Evolutionary conservation across 2,888 invertebrate genomes (phyloP), one percentile per base, ranked within the genome.

Genomic region (Calliphora vomitoria): DNA sequence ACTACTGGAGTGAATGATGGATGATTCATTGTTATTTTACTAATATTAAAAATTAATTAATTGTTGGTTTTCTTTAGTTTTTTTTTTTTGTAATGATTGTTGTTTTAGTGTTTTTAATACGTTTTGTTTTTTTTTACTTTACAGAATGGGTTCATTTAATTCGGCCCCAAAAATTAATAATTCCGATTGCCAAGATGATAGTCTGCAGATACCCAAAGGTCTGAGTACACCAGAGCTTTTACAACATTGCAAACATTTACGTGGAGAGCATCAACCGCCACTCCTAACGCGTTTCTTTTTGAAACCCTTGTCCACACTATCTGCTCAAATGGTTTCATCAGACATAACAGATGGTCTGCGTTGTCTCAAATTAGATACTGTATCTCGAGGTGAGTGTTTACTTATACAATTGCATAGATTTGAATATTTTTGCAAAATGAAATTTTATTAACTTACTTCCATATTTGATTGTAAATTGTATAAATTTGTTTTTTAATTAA

Each of bases 111-210:
- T 13, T 66, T 47, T 55, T 11, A 55, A 55, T 8, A 8, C n/a
- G 50, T 44, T 44, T 44, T 13, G 4, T 3, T 20, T 68, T 47
- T 69, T 79, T 84, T 94, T 94, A 15, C 50, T 64, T 83, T 82
- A 0, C 93, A 96, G 96, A 93, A 96, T 96, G 96, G 96, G 96
- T 89, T 96, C 96, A 92, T 96, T 96, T 91, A 95, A 95, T 87
- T 96, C 96, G 79, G 94, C 95, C 20, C 96, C 96, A 64, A 95
- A 95, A 92, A 95, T 96, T 87, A 93, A 95, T 86, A 96, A 96
- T 91, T 94, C 95, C 81, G 96, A 96, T 91, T 94, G 94, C 5
- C 95, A 95, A 91, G 96, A 96, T 91, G 95, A 95, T 89, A 95
- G 95, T 80, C 90, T 95, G 18, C 92, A 94, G 87, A 89, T 95